A percentile compares a stretch with the other conserved stretches of the same genome.
These are phyloP conservation scores for Habroteleia sp. DNA, from an alignment of 2,888 invertebrate genomes.

Conservation along the genomic window DNA sequence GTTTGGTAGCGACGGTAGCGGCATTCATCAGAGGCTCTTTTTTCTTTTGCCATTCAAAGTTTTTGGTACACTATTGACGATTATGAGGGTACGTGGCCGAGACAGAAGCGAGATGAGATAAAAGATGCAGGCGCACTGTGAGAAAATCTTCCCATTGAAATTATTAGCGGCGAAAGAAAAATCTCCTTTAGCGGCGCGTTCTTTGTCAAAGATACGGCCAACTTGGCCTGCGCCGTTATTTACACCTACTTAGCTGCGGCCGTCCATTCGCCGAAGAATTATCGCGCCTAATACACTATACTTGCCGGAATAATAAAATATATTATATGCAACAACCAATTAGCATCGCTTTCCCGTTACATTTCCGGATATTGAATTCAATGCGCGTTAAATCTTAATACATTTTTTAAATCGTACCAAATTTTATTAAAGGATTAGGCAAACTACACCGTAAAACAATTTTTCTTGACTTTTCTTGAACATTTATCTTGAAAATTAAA, in stretches of 20 bases:
- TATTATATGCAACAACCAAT: neutral
- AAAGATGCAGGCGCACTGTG: conserved; percentile 70
- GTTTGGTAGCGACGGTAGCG: conserved; percentile 75
- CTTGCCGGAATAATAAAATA: conserved; percentile 17
- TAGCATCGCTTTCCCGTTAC: neutral
- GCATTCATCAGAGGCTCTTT: conserved; percentile 77
- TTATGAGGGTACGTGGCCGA: conserved; percentile 44
- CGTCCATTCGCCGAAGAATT: conserved; percentile 73
- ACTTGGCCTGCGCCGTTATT: conserved; percentile 67
- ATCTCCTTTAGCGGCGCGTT: conserved; percentile 75
- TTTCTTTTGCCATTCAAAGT: conserved; percentile 55
- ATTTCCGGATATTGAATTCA: too few relatives aligned
- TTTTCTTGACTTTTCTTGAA: too few relatives aligned
- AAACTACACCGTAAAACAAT: too few relatives aligned
- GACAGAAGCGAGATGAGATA: conserved; percentile 46
- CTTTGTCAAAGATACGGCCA: conserved; percentile 62
- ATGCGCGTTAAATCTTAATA: too few relatives aligned
- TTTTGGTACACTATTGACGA: conserved; percentile 47
- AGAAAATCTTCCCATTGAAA: conserved; percentile 80
- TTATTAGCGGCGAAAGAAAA: conserved; percentile 76
- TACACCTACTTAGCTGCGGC: conserved; percentile 71
- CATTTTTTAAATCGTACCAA: too few relatives aligned
- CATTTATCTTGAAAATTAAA: too few relatives aligned
- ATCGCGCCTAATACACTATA: conserved; percentile 69
- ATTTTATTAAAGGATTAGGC: too few relatives aligned